Percentiles rank a stretch among this genome's conserved stretches.
phyloP scores from a whole-genome alignment of 2,113 vertebrate species.

The Chloropsis hardwickii region DNA sequence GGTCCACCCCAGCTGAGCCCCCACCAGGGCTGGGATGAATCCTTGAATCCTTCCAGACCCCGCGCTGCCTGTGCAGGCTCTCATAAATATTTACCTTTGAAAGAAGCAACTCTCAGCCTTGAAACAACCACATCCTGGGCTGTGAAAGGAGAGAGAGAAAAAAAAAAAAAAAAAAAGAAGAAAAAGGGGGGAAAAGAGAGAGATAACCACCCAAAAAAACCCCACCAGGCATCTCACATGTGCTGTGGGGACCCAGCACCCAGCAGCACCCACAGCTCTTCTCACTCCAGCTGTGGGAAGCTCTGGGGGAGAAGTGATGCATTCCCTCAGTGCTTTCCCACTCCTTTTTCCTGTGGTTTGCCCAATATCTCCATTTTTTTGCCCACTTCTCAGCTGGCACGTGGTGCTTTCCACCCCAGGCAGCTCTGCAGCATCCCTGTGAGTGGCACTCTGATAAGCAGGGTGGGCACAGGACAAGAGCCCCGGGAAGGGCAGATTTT shows the following conservation, averaged over 20 bases:
- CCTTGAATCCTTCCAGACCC: conserved; percentile 5
- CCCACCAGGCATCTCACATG: not conserved
- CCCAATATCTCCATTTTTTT: not conserved
- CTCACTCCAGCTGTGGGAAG: not conserved
- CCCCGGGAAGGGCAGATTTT: not conserved
- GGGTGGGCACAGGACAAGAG: not conserved
- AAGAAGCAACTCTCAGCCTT: conserved; percentile 12
- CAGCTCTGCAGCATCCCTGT: not conserved
- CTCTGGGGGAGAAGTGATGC: rapidly evolving
- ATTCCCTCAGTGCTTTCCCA: not conserved
- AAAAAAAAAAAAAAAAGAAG: not conserved
- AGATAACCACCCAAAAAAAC: not conserved
- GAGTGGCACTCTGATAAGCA: not conserved
- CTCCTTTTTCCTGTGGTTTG: not conserved
- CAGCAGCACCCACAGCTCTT: not conserved
- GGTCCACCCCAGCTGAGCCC: not conserved
- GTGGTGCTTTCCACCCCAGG: not conserved
- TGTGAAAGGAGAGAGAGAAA: not conserved
- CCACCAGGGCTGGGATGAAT: not conserved
- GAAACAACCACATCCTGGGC: conserved; percentile 64
- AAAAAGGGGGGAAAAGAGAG: not conserved
- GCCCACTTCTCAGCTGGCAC: not conserved
- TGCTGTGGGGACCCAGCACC: not conserved
- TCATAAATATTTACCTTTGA: conserved; percentile 66
- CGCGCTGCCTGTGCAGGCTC: not conserved